phyloP scores from a whole-genome alignment of 1,140 invertebrate genomes.

The Heliconius eleuchia region DNA sequence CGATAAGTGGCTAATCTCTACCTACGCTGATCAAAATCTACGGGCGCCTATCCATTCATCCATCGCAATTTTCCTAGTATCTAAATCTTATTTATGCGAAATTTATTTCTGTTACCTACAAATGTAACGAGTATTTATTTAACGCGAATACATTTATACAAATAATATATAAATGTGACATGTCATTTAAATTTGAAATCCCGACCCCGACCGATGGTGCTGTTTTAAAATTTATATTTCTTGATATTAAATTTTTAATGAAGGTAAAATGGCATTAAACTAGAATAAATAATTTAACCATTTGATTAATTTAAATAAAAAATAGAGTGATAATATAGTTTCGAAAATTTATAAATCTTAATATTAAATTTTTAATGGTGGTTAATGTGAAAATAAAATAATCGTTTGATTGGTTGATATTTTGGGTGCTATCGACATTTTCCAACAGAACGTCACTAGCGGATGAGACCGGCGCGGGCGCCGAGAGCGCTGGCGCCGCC shows the following conservation, averaged over 20 bases:
- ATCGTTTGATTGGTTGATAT: neutral
- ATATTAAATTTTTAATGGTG: neutral
- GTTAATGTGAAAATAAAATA: neutral
- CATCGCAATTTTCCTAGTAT: slow-evolving; percentile 45
- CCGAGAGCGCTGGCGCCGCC: slow-evolving; percentile 56
- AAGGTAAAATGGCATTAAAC: too few species aligned
- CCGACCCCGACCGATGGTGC: neutral
- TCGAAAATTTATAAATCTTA: neutral
- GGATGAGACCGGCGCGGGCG: slow-evolving; percentile 67
- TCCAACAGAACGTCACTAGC: slow-evolving; percentile 61
- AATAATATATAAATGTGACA: slow-evolving; percentile 20
- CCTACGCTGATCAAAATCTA: slow-evolving; percentile 45
- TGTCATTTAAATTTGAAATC: slow-evolving; percentile 9
- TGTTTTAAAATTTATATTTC: neutral
- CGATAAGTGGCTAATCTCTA: slow-evolving; percentile 62
- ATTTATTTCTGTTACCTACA: slow-evolving; percentile 28
- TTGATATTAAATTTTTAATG: neutral
- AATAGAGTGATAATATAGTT: neutral
- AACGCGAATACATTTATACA: slow-evolving; percentile 18
- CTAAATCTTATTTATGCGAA: slow-evolving; percentile 45
- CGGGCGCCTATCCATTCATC: slow-evolving; percentile 44
- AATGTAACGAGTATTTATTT: slow-evolving; percentile 17
- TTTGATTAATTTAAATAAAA: slow-evolving; percentile 12
- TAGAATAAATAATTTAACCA: too few species aligned
- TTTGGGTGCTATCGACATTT: slow-evolving; percentile 18